A percentile compares a stretch with the other conserved stretches of the same genome.
Evolutionary conservation across 2,888 invertebrate species (phyloP).

Genomic region (Bombyx huttoni): DNA sequence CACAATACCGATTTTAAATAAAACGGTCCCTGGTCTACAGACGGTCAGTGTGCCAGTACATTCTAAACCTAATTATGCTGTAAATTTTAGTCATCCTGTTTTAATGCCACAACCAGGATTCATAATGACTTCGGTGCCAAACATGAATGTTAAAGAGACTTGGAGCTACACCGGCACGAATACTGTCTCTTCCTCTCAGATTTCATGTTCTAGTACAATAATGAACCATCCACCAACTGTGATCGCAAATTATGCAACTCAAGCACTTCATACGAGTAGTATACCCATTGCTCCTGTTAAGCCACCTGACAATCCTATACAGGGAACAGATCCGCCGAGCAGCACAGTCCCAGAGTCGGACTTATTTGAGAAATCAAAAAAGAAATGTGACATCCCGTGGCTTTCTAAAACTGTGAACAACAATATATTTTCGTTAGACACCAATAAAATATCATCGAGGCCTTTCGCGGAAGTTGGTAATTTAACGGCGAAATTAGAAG

Average conservation of each 20-base stretch:
- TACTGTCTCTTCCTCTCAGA: conserved; percentile 36
- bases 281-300: conserved; percentile 61
- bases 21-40: conserved; percentile 54
- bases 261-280: conserved; percentile 53
- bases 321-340: conserved; percentile 61
- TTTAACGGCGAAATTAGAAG: conserved; percentile 44
- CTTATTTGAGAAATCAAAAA: conserved; percentile 28
- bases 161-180: conserved; percentile 52
- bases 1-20: conserved; percentile 52
- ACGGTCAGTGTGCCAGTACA: conserved; percentile 60
- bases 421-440: conserved; percentile 50
- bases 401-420: conserved; percentile 63
- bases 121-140: conserved; percentile 69
- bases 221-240: conserved; percentile 50
- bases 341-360: conserved; percentile 59
- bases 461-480: conserved; percentile 58
- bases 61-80: conserved; percentile 65
- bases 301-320: conserved; percentile 62
- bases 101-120: conserved; percentile 62
- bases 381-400: conserved; percentile 64
- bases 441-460: conserved; percentile 46
- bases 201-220: conserved; percentile 44
- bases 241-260: conserved; percentile 45
- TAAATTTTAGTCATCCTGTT: conserved; percentile 65
- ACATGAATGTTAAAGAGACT: conserved; percentile 62